Base-by-base conservation (phyloP, 1,140 invertebrate species). In the Bursaphelenchus mucronatus region DNA sequence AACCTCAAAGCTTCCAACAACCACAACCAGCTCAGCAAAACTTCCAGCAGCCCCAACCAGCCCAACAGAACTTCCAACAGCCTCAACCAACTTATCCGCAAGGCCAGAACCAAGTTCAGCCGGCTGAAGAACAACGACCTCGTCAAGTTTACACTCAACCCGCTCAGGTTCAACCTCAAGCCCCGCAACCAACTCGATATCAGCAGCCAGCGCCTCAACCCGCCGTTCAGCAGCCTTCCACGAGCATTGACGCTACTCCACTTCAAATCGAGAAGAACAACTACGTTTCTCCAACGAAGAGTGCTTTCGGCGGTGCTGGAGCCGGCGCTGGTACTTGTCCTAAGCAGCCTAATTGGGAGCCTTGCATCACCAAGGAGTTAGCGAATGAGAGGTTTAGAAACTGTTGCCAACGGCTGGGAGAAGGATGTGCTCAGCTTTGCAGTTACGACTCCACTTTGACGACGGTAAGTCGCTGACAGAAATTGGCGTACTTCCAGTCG, bases 331-430 rank as follows among this genome's bases (percentile, higher is more conserved):
- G 30, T 30, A 30, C 30, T 30, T 75, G 70, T 43, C 61, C 66
- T 52, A 69, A 74, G 51, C 75, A 70, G 17, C 76, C 76, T 50
- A 80, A 78, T 57, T 80, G 76, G 77, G 71, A 77, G 56, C 79
- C 78, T 13, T 80, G 78, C 50, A 75, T 80, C 30, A 54, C 77
- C 9, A 80, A 80, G 64, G 74, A 81, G 10, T 43, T 78, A 0
- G 78, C 78, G n/a, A 81, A 80, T 59, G 68, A 71, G 10, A 68
- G 78, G 17, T 80, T 80, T 67, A 64, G 63, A 1, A 81, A 78
- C 58, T 80, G 78, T 45, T 80, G 78, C 40, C 30, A 70, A 46
- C 68, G 69, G 40, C 52, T 80, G 8, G 78, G 78, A 45, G 78
- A 81, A 44, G 78, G 78, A 11, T 80, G 78, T 58, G 46, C 70